Evolutionary conservation across 2,888 invertebrate species (phyloP).

Genomic region (Scaptomyza parva): DNA sequence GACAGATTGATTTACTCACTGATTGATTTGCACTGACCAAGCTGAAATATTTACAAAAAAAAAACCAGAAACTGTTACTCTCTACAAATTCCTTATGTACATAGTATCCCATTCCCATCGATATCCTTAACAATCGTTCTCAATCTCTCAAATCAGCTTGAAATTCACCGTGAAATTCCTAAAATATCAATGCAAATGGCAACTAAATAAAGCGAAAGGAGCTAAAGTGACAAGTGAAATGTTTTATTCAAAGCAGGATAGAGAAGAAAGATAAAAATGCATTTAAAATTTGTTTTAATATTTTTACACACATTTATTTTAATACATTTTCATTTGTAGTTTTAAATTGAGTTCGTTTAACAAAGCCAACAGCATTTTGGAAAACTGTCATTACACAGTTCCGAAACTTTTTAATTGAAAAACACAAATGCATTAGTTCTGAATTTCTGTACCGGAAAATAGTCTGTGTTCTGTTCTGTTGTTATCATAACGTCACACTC

Average conservation of each 20-base stretch:
- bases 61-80: neutral
- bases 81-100: neutral
- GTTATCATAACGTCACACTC: neutral
- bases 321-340: too few species aligned
- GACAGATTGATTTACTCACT: constrained; percentile 7
- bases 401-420: neutral
- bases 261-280: neutral
- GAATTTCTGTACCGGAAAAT: neutral
- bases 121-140: neutral
- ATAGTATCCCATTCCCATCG: neutral
- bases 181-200: constrained; percentile 3
- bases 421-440: neutral
- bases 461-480: neutral
- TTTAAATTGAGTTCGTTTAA: too few species aligned
- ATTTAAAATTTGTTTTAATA: neutral
- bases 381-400: neutral
- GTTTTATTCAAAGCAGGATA: neutral
- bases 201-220: neutral
- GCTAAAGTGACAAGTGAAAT: neutral
- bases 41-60: constrained; percentile 3
- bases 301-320: too few species aligned
- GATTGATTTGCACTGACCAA: constrained; percentile 14
- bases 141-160: too few species aligned
- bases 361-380: neutral
- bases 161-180: neutral